Evolutionary conservation across 1,140 invertebrate species (phyloP), one percentile per base, ranked within the genome.

Genomic region (Cotesia vestalis): DNA sequence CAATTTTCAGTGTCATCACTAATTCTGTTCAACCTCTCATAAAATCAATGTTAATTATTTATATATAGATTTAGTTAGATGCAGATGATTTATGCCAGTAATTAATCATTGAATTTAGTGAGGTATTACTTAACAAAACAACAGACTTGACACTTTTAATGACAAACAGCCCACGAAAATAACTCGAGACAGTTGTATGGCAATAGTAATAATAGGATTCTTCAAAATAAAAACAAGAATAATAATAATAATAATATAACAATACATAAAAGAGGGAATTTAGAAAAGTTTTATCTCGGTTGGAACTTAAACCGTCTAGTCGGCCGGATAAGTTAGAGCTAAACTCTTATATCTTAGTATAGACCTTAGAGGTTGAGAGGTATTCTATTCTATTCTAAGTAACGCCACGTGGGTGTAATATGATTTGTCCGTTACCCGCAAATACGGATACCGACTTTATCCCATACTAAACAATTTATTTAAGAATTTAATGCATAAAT

Each of bases 321-420:
- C 20, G 60, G 8, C 35, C 60, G 60, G 17, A 60, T 17, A 35
- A 62, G 51, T 52, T 52, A 11, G 8, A 52, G 27, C 27, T 27
- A 27, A 27, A 27, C 27, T n/a, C 8, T 52, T 52, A 52, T n/a
- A n/a, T 52, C n/a, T n/a, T 11, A 9, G 51, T 52, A 52, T 11
- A 52, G 51, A 52, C 9, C 8, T 11, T 11, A 52, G 51, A n/a
- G 51, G n/a, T 52, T 20, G 60, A 62, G 27, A 27, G 27, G 27
- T 27, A 27, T 27, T 27, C 27, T 46, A 46, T 27, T 14, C 66
- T 67, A 67, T 67, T 67, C 46, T 20, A 51, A 14, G 66, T 55
- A 55, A 67, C 66, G 66, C 66, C 66, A 67, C 66, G 66, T 67
- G 66, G 66, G 66, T 67, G 66, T 67, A 67, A 67, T 67, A 67